Percentiles rank a stretch among this genome's conserved stretches.
Conservation (phyloP, 2,888 invertebrate genomes). For the Abrostola tripartita region DNA sequence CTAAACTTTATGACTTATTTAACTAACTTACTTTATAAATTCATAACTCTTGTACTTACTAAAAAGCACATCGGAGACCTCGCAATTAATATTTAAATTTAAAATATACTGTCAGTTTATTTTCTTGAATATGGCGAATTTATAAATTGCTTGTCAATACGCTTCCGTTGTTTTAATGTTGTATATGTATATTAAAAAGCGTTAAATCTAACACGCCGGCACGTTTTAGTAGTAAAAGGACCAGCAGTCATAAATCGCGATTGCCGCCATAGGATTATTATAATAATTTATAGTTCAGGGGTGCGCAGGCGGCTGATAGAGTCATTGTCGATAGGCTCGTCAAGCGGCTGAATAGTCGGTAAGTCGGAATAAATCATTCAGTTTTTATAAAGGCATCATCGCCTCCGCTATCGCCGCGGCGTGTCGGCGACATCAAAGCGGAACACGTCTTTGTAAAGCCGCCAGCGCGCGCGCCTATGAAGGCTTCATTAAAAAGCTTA, state of each 20-base stretch:
- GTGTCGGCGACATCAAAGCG: constrained; percentile 74
- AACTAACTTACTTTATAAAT: too few species aligned
- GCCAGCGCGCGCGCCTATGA: constrained; percentile 74
- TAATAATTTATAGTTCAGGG: constrained; percentile 62
- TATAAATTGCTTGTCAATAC: too few species aligned
- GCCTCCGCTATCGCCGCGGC: constrained; percentile 79
- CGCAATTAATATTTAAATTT: too few species aligned
- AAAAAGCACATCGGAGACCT: too few species aligned
- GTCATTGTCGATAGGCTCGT: constrained; percentile 58
- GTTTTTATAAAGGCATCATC: constrained; percentile 86
- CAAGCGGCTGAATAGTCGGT: constrained; percentile 61
- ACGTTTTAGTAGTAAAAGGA: constrained; percentile 26
- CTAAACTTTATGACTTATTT: too few species aligned
- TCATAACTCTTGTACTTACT: too few species aligned
- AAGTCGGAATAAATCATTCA: constrained; percentile 80
- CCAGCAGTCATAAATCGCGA: constrained; percentile 48
- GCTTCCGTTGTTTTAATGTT: too few species aligned
- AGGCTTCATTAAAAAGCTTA: constrained; percentile 78
- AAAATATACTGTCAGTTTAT: too few species aligned
- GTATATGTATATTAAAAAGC: constrained; percentile 28
- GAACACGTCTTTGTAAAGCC: constrained; percentile 71
- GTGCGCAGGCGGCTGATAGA: constrained; percentile 40
- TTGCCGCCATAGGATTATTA: constrained; percentile 52
- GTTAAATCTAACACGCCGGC: constrained; percentile 58
- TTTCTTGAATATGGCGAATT: too few species aligned